Base-by-base conservation (phyloP, 2,888 invertebrate genomes). In the Cryptus armator region DNA sequence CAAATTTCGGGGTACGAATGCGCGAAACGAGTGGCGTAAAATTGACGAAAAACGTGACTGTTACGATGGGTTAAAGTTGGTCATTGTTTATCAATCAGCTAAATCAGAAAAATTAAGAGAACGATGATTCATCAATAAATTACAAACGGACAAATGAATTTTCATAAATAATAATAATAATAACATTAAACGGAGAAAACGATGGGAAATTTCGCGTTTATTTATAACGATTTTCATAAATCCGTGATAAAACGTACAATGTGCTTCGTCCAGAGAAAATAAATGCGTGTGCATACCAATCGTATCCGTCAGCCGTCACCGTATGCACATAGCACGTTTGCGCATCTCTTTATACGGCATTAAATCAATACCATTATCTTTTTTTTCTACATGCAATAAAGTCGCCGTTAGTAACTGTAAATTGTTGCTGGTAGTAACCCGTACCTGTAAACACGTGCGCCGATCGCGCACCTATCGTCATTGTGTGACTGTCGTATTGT, bases 371-470 rank as follows among this genome's bases (percentile, higher is more conserved):
- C 10, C 53, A 59, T 59, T 24, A 62, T 24, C 24, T 10, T 24
- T 53, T 53, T 16, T 10, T 70, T 16, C 12, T 6, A 5, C 12
- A 51, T 56, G 3, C 37, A 19, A 14, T 43, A 37, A 37, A 56
- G 9, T 19, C 56, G 24, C 10, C 56, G 12, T 19, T 19, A 19
- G 24, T 56, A 10, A 9, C 66, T n/a, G 43, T n/a, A n/a, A 14
- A 37, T n/a, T 24, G 24, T 24, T 24, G 24, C 24, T 2, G 24
- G 2, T 24, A 2, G 1, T 24, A 24, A 24, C 24, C 24, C 24
- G 24, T 24, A 16, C 37, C 16, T 2, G 56, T 16, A 32, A 70
- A 43, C 59, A 51, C 62, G 76, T 76, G 76, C 59, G 56, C 24
- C 56, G 56, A 56, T 56, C 19, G 56, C 24, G 56, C 10, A 19